Evolutionary conservation across 2,888 invertebrate genomes (phyloP), one percentile per base, ranked within the genome.

Genomic region (Amphipyra berbera): DNA sequence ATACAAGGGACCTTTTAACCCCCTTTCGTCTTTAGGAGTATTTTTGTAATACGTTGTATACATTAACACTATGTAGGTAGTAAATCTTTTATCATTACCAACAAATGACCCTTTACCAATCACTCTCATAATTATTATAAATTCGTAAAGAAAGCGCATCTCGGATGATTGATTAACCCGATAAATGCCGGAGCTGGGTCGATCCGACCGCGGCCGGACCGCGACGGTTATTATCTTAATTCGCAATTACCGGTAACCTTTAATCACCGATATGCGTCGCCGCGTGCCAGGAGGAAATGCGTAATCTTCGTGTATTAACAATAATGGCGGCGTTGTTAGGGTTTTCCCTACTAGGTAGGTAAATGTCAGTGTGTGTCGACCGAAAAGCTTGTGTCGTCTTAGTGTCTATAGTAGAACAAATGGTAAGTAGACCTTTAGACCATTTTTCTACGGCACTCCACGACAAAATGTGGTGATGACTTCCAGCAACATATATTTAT

Each of bases 161-260:
- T 53, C 47, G 55, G 66, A 67, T 82, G 82, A 85, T 85, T 79
- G 78, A 85, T 85, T 68, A 68, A 69, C 55, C 55, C 62, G 73
- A 79, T 81, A 83, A 81, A 73, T 67, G 60, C 45, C 56, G 77
- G 58, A 55, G 69, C 72, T 70, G 71, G 64, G 53, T 68, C 38
- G 59, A 0, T 6, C 57, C 61, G 73, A 69, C 66, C 65, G 73
- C 73, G 61, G 68, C 55, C 63, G 64, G 62, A 72, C 78, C 77
- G 83, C 27, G n/a, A 56, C 55, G 52, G 80, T 79, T 82, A 81
- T 82, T 77, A 84, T 73, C 76, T 82, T 82, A 84, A 85, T 84
- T 83, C 60, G 73, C 86, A 85, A 87, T 85, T 85, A 86, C 77
- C 41, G 40, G 59, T 78, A 82, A 82, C 86, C 85, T 81, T 86